Evolutionary conservation across 1,140 invertebrate genomes (phyloP), one percentile per base, ranked within the genome.

Genomic region (Chymomyza costata): DNA sequence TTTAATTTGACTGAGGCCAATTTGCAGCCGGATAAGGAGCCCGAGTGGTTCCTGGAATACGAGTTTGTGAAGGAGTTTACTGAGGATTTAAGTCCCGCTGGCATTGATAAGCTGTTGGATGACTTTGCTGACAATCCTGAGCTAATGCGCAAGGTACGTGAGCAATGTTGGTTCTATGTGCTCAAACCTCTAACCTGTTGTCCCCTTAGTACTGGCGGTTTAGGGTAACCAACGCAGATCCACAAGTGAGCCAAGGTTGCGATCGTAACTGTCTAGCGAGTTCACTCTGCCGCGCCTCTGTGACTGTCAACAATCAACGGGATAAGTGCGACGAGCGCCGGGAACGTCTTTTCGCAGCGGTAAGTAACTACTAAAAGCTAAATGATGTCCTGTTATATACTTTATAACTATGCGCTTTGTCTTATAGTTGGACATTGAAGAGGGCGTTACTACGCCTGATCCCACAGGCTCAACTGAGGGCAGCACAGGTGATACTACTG

Each of bases 1-100:
- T 92, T 92, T 68, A 93, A 96, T 83, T 63, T 95, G 3, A 93
- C 92, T 0, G 86, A 89, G 73, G 93, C 94, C 0, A 95, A 95
- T 78, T 58, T 88, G 16, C 84, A 86, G 0, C 87, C 88, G 0
- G 51, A 63, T 49, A 87, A 16, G 41, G 73, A 60, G 13, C 76
- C 74, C 13, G 52, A 54, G 44, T 93, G 93, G 92, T 90, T 88
- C 54, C 86, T 89, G 67, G 87, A 92, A 5, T 94, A 93, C 69
- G 89, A 91, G n/a, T 91, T 93, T 58, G 90, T 87, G 64, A 87
- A 90, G 31, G 88, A 88, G 34, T 94, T 90, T 69, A 86, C 86
- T 10, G 28, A 74, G 5, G 86, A 88, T 37, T 68, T 88, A 1
- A 83, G 85, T 6, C 85, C 88, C 0, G 50, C 69, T 0, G 85